Base-by-base conservation (phyloP, 2,888 invertebrate species). In the Zaprionus bogoriensis region DNA sequence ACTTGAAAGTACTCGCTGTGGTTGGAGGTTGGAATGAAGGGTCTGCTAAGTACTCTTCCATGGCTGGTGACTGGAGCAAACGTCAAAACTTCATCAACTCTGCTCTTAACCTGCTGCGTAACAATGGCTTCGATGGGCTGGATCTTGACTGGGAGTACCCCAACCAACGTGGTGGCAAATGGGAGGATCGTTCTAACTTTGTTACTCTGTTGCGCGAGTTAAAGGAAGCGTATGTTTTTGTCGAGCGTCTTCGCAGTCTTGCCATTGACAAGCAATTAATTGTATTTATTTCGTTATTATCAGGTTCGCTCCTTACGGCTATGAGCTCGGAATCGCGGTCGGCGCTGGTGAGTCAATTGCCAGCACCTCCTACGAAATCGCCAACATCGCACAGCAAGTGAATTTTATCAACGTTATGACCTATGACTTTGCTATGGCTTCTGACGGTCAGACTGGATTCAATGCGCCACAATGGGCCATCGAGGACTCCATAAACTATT, bases 1-100 rank as follows among this genome's bases (percentile, higher is more conserved):
- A 68, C 5, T 58, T 81, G 17, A 96, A 96, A 89, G 95, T 96
- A 0, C 91, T 96, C 1, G 92, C 98, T 10, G 97, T 97, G 0
- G 93, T 98, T 51, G 98, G 98, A 5, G 98, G 98, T 0, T 98
- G 98, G 98, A 97, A 96, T 87, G 97, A 98, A 91, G 97, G 97
- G 0, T 95, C 95, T 0, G 95, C 95, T 2, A 97, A 97, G 88
- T 97, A 97, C 91, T 96, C 96, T 3, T 92, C 94, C 45, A 92
- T 97, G 48, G 96, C 96, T 0, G 95, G 95, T 87, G 95, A 93
- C 84, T 92, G 94, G 0, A 91, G 93, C 1, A 93, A 95, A 1
- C 92, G 97, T 61, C 92, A 93, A 45, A 93, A 93, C 70, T 97
- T 97, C 86, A 93, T 96, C 17, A 91, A 93, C 2, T 94, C 96